Base-by-base conservation (phyloP, 2,888 invertebrate genomes). In the Phorcus lineatus region DNA sequence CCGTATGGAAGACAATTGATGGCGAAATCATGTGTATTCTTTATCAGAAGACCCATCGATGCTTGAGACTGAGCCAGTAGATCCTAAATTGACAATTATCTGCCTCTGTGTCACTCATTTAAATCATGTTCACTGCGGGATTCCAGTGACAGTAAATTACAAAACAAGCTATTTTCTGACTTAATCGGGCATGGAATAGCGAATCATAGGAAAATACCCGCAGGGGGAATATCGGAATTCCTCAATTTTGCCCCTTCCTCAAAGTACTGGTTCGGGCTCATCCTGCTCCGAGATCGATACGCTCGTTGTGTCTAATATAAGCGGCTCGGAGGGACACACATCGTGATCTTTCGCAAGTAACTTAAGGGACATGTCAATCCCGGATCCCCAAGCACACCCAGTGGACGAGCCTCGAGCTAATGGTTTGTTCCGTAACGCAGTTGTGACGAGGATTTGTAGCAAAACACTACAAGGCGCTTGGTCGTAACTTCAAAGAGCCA, bases 111-210 rank as follows among this genome's bases (percentile, higher is more conserved):
- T 62, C 28, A 62, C 28, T 28, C 24, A 24, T 62, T 62, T 62
- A 22, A 24, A 13, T 62, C 62, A 28, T 62, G 62, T 62, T 28
- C 62, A 24, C 28, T 62, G 62, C 62, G 13, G 28, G 28, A 62
- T 62, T 62, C 28, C 24, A 62, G 62, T 24, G 28, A 62, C 62
- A 62, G 62, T 16, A 62, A 22, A 28, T 28, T 62, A 62, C 62
- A 62, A 62, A 62, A 62, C 62, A 62, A 62, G 62, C 62, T 28
- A 62, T 62, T 62, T 62, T 62, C 62, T 28, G 24, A 62, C 62
- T 62, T 62, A 62, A 62, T 62, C 62, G 62, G 62, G 62, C 62
- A 62, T 62, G 28, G 62, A 62, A 62, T 62, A 62, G 62, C 62
- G 62, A 62, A 62, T 62, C 62, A 62, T 62, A 28, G 62, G n/a